Evolutionary conservation across 2,888 invertebrate genomes (phyloP).

Genomic region (Cyrtodaria siliqua): DNA sequence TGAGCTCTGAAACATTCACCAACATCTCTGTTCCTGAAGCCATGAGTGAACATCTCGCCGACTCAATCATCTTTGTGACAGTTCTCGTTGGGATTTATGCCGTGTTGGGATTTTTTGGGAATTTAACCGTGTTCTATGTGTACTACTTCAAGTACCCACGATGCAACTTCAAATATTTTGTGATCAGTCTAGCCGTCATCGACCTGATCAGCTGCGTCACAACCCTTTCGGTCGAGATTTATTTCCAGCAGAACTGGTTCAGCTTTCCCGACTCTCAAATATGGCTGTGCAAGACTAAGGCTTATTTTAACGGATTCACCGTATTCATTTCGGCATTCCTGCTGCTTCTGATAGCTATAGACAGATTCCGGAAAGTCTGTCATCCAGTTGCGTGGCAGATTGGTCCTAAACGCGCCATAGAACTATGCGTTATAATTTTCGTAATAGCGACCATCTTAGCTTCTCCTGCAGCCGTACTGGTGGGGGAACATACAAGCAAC

Average conservation of each 20-base stretch:
- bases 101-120: conserved; percentile 32
- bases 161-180: conserved; percentile 43
- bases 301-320: conserved; percentile 45
- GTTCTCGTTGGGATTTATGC: conserved; percentile 22
- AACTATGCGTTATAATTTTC: conserved; percentile 14
- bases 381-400: conserved; percentile 38
- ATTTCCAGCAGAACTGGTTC: conserved; percentile 32
- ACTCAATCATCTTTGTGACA: conserved; percentile 24
- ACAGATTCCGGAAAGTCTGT: conserved; percentile 35
- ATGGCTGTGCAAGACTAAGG: conserved; percentile 37
- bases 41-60: conserved; percentile 9
- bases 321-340: conserved; percentile 35
- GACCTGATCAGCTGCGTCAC: conserved; percentile 30
- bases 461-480: conserved; percentile 17
- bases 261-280: conserved; percentile 19
- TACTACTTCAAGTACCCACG: conserved; percentile 20
- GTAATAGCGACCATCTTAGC: conserved; percentile 16
- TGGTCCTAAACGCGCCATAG: conserved; percentile 17
- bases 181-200: conserved; percentile 28
- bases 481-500: conserved; percentile 33
- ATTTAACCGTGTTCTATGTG: conserved; percentile 23
- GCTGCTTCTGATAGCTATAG: conserved; percentile 35
- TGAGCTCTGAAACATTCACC: too few species aligned
- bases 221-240: conserved; percentile 26
- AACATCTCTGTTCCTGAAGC: too few species aligned